A percentile compares a stretch with the other conserved stretches of the same genome.
These are phyloP conservation scores for Probosciger aterrimus DNA, from an alignment of 2,113 vertebrate species.

Conservation along the genomic window DNA sequence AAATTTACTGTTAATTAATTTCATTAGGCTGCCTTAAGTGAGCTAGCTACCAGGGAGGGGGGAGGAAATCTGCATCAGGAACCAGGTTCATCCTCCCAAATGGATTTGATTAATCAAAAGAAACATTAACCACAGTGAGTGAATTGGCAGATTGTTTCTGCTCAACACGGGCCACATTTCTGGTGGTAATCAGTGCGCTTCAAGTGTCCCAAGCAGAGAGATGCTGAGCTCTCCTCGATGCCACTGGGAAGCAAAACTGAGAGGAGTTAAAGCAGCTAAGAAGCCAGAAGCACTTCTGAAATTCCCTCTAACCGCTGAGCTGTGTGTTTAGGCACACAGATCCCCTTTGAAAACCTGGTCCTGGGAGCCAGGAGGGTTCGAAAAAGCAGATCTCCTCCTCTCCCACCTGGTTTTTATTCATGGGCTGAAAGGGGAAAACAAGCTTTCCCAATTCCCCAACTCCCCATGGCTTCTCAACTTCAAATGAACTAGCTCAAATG, in stretches of 20 bases:
- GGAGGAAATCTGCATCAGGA: background rate
- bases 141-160: background rate
- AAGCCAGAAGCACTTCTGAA: slow-evolving; percentile 10
- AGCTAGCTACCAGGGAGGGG: accelerated
- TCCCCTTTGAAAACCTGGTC: background rate
- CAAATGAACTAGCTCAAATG: background rate
- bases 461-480: slow-evolving; percentile 3
- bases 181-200: accelerated
- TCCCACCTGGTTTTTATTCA: slow-evolving; percentile 54
- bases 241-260: background rate
- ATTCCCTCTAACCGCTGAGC: background rate
- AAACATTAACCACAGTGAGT: background rate
- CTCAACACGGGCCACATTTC: background rate
- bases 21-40: slow-evolving; percentile 48
- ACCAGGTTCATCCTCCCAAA: slow-evolving; percentile 18
- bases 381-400: background rate
- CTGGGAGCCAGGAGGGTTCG: background rate
- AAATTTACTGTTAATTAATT: slow-evolving; percentile 55
- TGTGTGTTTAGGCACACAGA: background rate
- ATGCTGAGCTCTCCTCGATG: background rate
- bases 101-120: slow-evolving; percentile 44
- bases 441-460: background rate
- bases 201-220: background rate
- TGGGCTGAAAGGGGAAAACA: slow-evolving; percentile 6
- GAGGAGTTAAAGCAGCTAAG: background rate